Evolutionary conservation across 2,797 vertebrate genomes (phyloP), one percentile per base, ranked within the genome.

Genomic region (Pseudochaenichthys georgianus): DNA sequence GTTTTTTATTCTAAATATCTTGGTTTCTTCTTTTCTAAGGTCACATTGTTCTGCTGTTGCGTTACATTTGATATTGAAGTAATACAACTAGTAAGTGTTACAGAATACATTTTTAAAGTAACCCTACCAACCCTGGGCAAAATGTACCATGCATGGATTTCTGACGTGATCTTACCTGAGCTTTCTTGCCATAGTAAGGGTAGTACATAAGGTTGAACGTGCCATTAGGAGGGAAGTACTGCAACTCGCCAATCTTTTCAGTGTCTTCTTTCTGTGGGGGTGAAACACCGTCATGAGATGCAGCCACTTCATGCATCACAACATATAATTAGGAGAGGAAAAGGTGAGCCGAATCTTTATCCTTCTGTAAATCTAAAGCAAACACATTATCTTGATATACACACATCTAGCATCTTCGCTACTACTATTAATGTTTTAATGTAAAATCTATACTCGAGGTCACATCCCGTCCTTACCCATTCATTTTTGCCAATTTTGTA

Each of bases 131-230:
- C 28, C 28, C 28, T 28, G 28, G 52, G 23, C 17, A 47, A 13
- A 52, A n/a, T 38, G 52, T 46, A 47, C 23, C 48, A 47, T n/a
- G 21, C 55, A 21, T 59, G 10, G 2, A 75, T 46, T 51, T 23
- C 50, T n/a, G n/a, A 43, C 4, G 15, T 8, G 42, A 10, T 66
- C 80, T 80, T 85, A 99, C 98, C 97, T 99, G 98, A 46, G 97
- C 93, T 88, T 97, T 98, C 88, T 95, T 97, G 73, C 98, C 98
- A 0, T 99, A 99, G 92, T 98, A 99, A 34, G 98, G 98, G 87
- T 97, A 99, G 87, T 98, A 99, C 94, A 98, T 97, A 4, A 97
- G 93, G 83, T 95, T 96, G 89, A 97, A 98, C 48, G 96, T 96
- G 61, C 96, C 98, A 0, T 96, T 95, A 58, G 85, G 23, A 0